Evolutionary conservation across 2,797 vertebrate species (phyloP).

Genomic region (Zenarchopterus dispar): DNA sequence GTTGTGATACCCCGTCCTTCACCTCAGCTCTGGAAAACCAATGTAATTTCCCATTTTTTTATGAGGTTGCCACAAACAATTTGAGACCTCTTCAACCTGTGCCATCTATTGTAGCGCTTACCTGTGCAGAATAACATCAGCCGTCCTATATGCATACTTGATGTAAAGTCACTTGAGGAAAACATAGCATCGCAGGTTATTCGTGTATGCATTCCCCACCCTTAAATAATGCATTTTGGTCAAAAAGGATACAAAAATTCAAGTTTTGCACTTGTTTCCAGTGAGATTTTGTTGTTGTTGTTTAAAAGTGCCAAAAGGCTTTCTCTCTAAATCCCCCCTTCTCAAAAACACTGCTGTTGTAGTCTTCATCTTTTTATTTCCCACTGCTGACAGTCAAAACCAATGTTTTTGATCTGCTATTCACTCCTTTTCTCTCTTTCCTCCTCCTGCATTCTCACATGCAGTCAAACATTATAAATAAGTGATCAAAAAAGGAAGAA

Average conservation of each 20-base stretch:
- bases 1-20: slow-evolving; percentile 55
- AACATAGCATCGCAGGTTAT: slow-evolving; percentile 31
- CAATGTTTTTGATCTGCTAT: slow-evolving; percentile 28
- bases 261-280: slow-evolving; percentile 13
- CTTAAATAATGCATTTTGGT: slow-evolving; percentile 45
- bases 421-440: slow-evolving; percentile 36
- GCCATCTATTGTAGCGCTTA: slow-evolving; percentile 57
- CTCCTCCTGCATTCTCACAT: slow-evolving; percentile 8
- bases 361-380: slow-evolving; percentile 25
- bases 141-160: slow-evolving; percentile 22
- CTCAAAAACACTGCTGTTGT: not conserved
- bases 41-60: slow-evolving; percentile 75
- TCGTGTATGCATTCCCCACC: slow-evolving; percentile 19
- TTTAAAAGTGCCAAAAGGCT: too few relatives aligned
- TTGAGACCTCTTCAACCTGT: slow-evolving; percentile 69
- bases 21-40: slow-evolving; percentile 65
- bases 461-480: slow-evolving; percentile 42
- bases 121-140: slow-evolving; percentile 54
- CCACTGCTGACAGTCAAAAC: slow-evolving; percentile 36
- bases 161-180: slow-evolving; percentile 46
- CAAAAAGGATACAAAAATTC: slow-evolving; percentile 40
- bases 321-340: not conserved
- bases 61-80: slow-evolving; percentile 77
- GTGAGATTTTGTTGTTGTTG: slow-evolving; percentile 21
- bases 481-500: slow-evolving; percentile 47